Conservation (phyloP, 2,113 vertebrate genomes). For the Rynchops niger region DNA sequence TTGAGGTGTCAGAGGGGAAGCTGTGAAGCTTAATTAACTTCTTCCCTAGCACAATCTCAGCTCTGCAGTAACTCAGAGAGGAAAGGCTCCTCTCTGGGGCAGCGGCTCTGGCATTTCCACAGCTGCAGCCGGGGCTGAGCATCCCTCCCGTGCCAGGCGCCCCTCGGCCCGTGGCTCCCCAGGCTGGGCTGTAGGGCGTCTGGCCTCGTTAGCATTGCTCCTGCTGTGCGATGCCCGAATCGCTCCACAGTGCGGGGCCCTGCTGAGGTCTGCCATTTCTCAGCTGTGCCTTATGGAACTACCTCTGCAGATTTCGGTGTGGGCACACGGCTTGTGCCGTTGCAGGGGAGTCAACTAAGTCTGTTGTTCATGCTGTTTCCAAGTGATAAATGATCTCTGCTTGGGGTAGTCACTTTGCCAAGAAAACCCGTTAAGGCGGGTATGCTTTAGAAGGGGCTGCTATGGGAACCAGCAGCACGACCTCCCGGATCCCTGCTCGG, state of each 20-base stretch:
- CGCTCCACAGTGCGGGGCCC: fast-evolving
- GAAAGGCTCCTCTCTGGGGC: neutral
- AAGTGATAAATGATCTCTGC: neutral
- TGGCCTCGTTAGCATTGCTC: neutral
- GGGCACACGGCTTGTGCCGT: fast-evolving
- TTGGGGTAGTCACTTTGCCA: neutral
- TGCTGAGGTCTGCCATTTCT: neutral
- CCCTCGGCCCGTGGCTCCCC: neutral
- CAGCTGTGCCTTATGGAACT: neutral
- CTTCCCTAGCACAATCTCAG: neutral
- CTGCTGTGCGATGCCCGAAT: fast-evolving
- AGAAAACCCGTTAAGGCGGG: neutral
- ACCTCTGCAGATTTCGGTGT: fast-evolving
- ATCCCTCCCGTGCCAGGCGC: neutral
- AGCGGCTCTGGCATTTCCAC: neutral
- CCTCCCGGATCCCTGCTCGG: neutral
- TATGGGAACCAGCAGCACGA: fast-evolving
- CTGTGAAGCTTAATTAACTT: neutral
- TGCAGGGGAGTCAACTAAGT: neutral
- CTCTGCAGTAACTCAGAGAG: neutral
- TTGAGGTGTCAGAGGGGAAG: neutral
- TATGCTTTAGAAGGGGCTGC: neutral
- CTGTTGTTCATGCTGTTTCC: neutral
- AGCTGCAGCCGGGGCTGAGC: neutral
- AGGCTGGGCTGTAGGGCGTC: neutral